Evolutionary conservation across 2,888 invertebrate genomes (phyloP).

Genomic region (Tubulanus polymorphus): DNA sequence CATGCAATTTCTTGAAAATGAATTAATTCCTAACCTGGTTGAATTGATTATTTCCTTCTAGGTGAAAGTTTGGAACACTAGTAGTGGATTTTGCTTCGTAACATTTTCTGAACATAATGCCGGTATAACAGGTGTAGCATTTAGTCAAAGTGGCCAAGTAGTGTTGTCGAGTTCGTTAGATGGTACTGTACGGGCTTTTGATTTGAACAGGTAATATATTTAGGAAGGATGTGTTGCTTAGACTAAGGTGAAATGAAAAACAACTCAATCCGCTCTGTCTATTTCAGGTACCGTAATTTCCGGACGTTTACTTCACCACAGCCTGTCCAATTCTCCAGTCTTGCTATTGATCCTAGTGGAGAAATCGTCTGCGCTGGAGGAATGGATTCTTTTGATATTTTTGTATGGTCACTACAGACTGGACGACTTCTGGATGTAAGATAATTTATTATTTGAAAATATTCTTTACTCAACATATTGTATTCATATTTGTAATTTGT

Average conservation of each 20-base stretch:
- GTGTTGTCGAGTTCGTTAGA: slow-evolving; percentile 91
- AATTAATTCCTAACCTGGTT: background rate
- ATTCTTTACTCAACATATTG: background rate
- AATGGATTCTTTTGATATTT: slow-evolving; percentile 91
- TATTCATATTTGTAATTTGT: background rate
- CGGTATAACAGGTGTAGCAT: slow-evolving; percentile 76
- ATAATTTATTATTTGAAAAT: background rate
- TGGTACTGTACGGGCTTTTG: slow-evolving; percentile 94
- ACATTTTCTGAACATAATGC: slow-evolving; percentile 91
- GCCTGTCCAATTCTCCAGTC: slow-evolving; percentile 86
- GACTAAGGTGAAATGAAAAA: too few species aligned
- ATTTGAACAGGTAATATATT: slow-evolving; percentile 69
- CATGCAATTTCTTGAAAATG: too few species aligned
- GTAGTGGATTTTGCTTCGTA: slow-evolving; percentile 87
- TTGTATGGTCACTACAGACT: slow-evolving; percentile 91
- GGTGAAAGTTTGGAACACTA: slow-evolving; percentile 90
- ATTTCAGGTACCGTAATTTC: slow-evolving; percentile 89
- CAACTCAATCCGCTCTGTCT: slow-evolving; percentile 5
- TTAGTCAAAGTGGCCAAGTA: slow-evolving; percentile 82
- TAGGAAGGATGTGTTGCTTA: too few species aligned
- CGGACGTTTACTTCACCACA: slow-evolving; percentile 89
- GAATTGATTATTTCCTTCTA: slow-evolving; percentile 30
- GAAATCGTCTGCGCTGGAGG: slow-evolving; percentile 94
- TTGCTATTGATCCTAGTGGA: slow-evolving; percentile 81
- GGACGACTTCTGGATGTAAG: slow-evolving; percentile 82